Percentiles rank a stretch among this genome's conserved stretches.
Conservation (phyloP, 2,113 vertebrate genomes). For the Sylvilagus bachmani region DNA sequence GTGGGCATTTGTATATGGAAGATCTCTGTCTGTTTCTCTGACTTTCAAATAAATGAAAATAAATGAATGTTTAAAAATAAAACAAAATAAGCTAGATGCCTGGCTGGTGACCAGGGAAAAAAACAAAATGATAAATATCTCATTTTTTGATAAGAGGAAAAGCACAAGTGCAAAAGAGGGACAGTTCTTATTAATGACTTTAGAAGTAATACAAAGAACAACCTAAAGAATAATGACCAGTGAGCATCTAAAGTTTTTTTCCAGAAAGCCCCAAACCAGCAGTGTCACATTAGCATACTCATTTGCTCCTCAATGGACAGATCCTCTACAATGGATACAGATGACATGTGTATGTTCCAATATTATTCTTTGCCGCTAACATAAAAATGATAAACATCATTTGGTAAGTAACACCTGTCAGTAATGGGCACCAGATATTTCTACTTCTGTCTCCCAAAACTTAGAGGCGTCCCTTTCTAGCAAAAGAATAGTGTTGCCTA, state of each 20-base stretch:
- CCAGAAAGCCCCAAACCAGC: background rate
- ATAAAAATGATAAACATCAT: background rate
- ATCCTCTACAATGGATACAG: background rate
- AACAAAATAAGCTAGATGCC: no score
- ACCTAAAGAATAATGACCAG: background rate
- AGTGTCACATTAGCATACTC: background rate
- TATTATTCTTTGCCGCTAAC: background rate
- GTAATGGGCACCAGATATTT: background rate
- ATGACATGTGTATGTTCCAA: background rate
- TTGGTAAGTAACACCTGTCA: background rate
- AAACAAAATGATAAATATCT: background rate
- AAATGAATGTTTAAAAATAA: no score
- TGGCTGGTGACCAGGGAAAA: background rate
- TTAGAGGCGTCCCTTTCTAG: background rate
- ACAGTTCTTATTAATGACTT: background rate
- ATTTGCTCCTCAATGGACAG: background rate
- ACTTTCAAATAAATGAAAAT: no score
- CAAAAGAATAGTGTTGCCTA: background rate
- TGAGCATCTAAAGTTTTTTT: background rate
- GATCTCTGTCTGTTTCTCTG: no score
- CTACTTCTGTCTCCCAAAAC: background rate
- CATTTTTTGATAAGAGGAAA: conserved; percentile 22
- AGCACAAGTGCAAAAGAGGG: background rate
- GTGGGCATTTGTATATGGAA: no score
- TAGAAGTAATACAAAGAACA: background rate